Base-by-base conservation (phyloP, 2,113 vertebrate species). In the Poecilia latipinna region DNA sequence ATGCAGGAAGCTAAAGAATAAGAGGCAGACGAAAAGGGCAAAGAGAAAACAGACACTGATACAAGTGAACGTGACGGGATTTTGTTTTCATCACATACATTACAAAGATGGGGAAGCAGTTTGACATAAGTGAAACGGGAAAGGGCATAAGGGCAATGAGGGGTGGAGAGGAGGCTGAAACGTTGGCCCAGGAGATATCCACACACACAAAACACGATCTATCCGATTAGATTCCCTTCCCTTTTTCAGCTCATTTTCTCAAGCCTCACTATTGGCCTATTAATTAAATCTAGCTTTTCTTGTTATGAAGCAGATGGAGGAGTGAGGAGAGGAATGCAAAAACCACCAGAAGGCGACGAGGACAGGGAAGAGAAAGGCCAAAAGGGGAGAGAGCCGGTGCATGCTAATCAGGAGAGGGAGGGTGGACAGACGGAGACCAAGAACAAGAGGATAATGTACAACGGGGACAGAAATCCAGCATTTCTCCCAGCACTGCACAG, bases 211-310 rank as follows among this genome's bases (percentile, higher is more conserved):
- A 35, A 75, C 65, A 57, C n/a, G 72, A 78, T 42, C 12, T 54
- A 73, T 83, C 68, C 70, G 87, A 89, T 90, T 81, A 75, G 71
- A 68, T 87, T 75, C 57, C 66, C 65, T 85, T 74, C 73, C 63
- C 73, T 54, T 78, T 57, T 80, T 83, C 72, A 75, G 67, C 72
- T 61, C 35, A 0, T 62, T 77, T 75, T 81, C 70, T 76, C 69
- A 48, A 26, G 78, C 71, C 64, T 82, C 72, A 75, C 67, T 75
- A 86, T 87, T 67, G 84, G 81, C 78, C 77, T 74, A 82, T 84
- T 90, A 90, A 93, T 91, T 92, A 88, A 90, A 77, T 85, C 72
- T 77, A 77, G 74, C 83, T 80, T 77, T 65, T 65, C 80, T 82
- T 76, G 80, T 87, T 86, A 83, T 74, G 82, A 77, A 83, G 78